phyloP scores from a whole-genome alignment of 2,888 invertebrate genomes.

The Melanophora roralis region DNA sequence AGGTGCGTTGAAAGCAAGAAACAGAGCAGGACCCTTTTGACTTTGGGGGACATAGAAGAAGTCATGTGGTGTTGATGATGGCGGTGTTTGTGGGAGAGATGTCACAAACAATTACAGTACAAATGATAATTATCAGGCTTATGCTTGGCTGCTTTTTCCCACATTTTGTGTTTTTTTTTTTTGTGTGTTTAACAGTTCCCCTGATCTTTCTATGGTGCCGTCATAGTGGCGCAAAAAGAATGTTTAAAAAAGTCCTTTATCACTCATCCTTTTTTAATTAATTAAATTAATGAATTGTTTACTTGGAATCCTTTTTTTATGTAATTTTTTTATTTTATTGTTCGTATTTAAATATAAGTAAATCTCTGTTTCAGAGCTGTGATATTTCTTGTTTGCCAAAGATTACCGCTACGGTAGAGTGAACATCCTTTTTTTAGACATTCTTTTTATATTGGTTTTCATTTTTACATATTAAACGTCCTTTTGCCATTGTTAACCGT shows the following conservation, averaged over 20 bases:
- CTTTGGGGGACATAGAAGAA: too few species aligned
- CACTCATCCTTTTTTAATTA: constrained; percentile 70
- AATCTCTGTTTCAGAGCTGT: background rate
- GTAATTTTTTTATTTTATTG: background rate
- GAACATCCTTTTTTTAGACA: background rate
- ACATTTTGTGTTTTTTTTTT: background rate
- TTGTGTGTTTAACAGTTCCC: background rate
- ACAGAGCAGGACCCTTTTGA: too few species aligned
- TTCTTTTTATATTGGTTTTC: too few species aligned
- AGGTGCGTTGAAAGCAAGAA: background rate
- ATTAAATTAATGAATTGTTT: constrained; percentile 75
- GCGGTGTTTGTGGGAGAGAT: background rate
- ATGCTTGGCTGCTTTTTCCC: background rate
- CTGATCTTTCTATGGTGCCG: background rate
- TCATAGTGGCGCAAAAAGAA: background rate
- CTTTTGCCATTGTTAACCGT: background rate
- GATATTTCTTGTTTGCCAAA: constrained; percentile 8
- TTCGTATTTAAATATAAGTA: background rate
- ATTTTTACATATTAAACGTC: background rate
- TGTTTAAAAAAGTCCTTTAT: background rate
- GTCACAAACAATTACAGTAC: too few species aligned
- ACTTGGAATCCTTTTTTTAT: constrained; percentile 64
- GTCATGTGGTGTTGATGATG: background rate
- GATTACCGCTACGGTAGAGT: background rate
- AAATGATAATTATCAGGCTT: constrained; percentile 3